Evolutionary conservation across 1,140 invertebrate species (phyloP).

Genomic region (Papilio glaucus): DNA sequence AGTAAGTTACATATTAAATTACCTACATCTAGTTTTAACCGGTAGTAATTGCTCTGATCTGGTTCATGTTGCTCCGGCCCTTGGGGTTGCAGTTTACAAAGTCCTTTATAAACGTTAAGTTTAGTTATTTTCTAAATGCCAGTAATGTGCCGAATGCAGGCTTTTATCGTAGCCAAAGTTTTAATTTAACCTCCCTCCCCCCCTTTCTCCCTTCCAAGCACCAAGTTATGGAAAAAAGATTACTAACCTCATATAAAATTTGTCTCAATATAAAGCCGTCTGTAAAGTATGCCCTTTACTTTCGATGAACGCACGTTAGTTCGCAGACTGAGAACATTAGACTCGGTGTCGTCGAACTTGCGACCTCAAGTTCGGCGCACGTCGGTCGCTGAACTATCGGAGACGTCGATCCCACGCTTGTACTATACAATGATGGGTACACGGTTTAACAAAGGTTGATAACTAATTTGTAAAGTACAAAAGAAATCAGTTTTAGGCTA

Average conservation of each 20-base stretch:
- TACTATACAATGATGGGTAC: background rate
- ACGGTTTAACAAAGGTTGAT: background rate
- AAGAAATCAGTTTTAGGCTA: background rate
- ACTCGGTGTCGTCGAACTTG: constrained; percentile 19
- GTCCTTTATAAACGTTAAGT: no score
- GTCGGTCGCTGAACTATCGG: constrained; percentile 28
- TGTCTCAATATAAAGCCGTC: background rate
- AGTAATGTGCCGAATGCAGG: no score
- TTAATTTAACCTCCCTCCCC: no score
- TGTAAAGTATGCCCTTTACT: background rate
- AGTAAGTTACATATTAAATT: no score
- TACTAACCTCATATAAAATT: background rate
- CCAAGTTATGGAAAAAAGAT: no score
- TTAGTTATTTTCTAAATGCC: no score
- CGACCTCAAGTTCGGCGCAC: constrained; percentile 29
- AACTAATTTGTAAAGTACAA: background rate
- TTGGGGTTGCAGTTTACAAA: no score
- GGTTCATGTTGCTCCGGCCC: no score
- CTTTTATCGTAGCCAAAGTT: no score
- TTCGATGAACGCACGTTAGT: background rate
- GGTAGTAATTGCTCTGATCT: no score
- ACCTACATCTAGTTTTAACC: no score
- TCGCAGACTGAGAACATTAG: constrained; percentile 1
- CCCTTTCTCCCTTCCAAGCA: no score
- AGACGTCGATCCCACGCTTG: background rate